phyloP scores from a whole-genome alignment of 2,113 vertebrate species.

The Alaudala cheleensis region DNA sequence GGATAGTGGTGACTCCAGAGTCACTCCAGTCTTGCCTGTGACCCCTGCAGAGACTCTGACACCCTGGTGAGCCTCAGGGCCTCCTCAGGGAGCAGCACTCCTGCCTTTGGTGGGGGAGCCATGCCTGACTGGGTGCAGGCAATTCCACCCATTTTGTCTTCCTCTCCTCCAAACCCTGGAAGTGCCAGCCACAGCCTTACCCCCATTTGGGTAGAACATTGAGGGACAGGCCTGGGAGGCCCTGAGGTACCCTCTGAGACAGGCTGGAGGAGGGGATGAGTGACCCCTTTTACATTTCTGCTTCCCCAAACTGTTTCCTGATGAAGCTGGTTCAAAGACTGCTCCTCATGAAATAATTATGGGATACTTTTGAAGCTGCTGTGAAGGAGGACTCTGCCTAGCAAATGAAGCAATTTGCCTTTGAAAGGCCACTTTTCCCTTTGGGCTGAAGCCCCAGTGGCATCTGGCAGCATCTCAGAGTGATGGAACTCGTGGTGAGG shows the following conservation, averaged over 20 bases:
- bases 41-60: not conserved
- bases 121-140: not conserved
- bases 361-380: not conserved
- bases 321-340: not conserved
- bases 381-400: not conserved
- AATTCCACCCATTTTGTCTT: not conserved
- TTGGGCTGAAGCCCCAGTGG: not conserved
- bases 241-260: not conserved
- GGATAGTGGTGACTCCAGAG: not conserved
- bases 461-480: not conserved
- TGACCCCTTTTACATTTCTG: not conserved
- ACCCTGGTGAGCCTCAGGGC: not conserved
- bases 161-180: not conserved
- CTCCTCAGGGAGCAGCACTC: not conserved
- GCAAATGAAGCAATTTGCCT: not conserved
- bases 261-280: not conserved
- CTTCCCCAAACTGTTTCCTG: not conserved
- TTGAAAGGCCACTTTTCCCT: not conserved
- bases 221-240: not conserved
- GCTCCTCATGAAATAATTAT: constrained; percentile 3
- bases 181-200: not conserved
- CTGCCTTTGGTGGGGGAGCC: not conserved
- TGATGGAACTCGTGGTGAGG: not conserved
- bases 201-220: not conserved
- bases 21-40: not conserved